These are phyloP conservation scores for Dryadula phaetusa DNA, from an alignment of 2,888 invertebrate species.

Conservation along the genomic window DNA sequence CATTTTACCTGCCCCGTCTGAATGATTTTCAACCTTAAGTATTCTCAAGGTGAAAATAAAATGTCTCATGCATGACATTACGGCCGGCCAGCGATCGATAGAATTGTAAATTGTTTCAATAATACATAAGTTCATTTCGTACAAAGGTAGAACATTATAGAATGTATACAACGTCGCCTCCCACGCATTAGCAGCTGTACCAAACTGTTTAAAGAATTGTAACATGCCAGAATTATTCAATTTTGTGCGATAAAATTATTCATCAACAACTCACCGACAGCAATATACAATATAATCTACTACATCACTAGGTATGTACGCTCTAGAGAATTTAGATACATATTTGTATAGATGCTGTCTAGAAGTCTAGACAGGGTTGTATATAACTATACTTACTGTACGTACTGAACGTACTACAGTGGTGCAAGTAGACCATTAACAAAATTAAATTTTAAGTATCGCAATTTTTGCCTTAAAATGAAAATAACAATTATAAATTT, in stretches of 20 bases:
- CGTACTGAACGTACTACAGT: constrained; percentile 22
- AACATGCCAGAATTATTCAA: constrained; percentile 39
- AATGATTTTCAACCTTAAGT: constrained; percentile 59
- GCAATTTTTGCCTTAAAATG: constrained; percentile 1
- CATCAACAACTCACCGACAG: constrained; percentile 31
- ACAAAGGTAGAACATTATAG: constrained; percentile 46
- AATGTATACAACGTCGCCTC: constrained; percentile 42
- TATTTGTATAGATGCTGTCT: constrained; percentile 45
- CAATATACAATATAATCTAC: constrained; percentile 26
- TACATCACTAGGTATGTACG: constrained; percentile 33
- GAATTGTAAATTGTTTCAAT: constrained; percentile 75
- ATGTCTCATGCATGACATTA: constrained; percentile 70
- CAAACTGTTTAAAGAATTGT: constrained; percentile 41
- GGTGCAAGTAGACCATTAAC: constrained; percentile 29
- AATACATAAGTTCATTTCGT: constrained; percentile 57
- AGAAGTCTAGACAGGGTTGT: constrained; percentile 49
- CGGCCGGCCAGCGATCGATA: constrained; percentile 65
- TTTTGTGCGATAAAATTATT: constrained; percentile 38
- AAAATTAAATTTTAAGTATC: constrained; percentile 5
- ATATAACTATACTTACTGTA: constrained; percentile 35
- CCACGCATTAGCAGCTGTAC: constrained; percentile 44
- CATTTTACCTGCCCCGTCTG: constrained; percentile 54
- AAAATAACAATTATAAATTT: neutral
- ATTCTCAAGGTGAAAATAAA: constrained; percentile 74
- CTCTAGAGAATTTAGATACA: constrained; percentile 35